Evolutionary conservation across 2,888 invertebrate genomes (phyloP).

Genomic region (Leucophora obtusa): DNA sequence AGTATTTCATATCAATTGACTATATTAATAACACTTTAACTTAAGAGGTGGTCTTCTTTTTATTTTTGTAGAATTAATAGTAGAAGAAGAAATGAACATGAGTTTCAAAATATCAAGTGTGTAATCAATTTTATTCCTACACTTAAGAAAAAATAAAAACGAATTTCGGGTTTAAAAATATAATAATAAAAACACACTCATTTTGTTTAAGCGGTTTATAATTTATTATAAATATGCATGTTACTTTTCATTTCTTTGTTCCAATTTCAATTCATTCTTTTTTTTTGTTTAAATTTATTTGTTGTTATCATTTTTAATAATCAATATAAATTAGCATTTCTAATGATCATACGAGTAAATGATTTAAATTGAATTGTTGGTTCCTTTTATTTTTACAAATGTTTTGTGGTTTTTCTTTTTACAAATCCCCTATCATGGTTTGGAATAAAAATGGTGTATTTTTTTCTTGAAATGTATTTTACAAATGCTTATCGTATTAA

Average conservation of each 20-base stretch:
- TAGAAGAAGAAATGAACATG: background rate
- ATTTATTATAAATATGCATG: too few species aligned
- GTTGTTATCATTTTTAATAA: too few species aligned
- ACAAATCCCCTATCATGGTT: background rate
- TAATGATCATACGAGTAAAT: too few species aligned
- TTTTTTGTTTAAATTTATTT: too few species aligned
- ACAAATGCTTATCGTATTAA: background rate
- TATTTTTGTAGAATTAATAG: background rate
- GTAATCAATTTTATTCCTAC: background rate
- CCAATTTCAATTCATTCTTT: too few species aligned
- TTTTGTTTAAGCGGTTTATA: too few species aligned
- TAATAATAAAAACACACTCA: too few species aligned
- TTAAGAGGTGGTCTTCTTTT: constrained; percentile 37
- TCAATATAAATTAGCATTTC: too few species aligned
- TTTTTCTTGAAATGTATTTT: constrained; percentile 6
- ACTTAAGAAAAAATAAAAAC: too few species aligned
- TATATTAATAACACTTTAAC: constrained; percentile 18
- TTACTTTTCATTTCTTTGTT: too few species aligned
- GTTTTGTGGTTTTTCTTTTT: constrained; percentile 10
- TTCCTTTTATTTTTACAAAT: constrained; percentile 1
- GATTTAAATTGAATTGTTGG: background rate
- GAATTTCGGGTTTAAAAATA: too few species aligned
- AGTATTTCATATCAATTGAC: constrained; percentile 46
- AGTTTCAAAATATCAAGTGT: constrained; percentile 5
- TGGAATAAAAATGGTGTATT: background rate